Evolutionary conservation across 2,888 invertebrate genomes (phyloP).

Genomic region (Aquatica leii): DNA sequence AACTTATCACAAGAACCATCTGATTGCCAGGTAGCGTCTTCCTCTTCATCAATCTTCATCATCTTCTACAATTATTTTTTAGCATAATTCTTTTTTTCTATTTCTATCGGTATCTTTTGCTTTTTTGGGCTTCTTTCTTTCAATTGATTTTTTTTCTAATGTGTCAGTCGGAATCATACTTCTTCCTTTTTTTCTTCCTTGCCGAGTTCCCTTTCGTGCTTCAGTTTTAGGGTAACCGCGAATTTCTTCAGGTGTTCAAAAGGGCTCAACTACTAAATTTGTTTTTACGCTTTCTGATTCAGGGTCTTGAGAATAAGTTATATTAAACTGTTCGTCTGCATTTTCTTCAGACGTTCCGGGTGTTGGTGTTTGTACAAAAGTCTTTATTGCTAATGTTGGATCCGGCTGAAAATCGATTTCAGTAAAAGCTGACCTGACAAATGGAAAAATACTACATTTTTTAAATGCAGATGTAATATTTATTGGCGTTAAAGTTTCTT

Average conservation of each 20-base stretch:
- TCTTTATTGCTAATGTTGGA: too few relatives aligned
- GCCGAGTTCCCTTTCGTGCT: neutral
- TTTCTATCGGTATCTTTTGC: too few relatives aligned
- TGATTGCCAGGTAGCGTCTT: too few relatives aligned
- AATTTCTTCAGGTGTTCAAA: neutral
- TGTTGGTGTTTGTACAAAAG: neutral
- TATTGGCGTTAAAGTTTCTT: conserved; percentile 9
- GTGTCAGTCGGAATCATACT: neutral
- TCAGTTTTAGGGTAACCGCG: neutral
- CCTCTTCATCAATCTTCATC: too few relatives aligned
- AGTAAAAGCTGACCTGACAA: conserved; percentile 35
- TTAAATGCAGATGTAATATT: neutral
- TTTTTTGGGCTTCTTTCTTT: too few relatives aligned
- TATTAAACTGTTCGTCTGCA: too few relatives aligned
- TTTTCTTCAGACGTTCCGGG: neutral
- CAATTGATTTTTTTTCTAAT: too few relatives aligned
- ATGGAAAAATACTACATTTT: neutral
- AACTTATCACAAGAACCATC: too few relatives aligned
- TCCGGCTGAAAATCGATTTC: neutral
- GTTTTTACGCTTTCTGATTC: neutral
- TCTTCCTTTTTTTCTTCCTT: neutral
- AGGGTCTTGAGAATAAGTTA: too few relatives aligned
- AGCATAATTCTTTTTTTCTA: too few relatives aligned
- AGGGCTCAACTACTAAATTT: neutral
- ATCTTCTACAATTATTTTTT: too few relatives aligned